Percentiles rank a stretch among this genome's conserved stretches.
Conservation (phyloP, 2,888 invertebrate genomes). For the Margaritifera margaritifera region DNA sequence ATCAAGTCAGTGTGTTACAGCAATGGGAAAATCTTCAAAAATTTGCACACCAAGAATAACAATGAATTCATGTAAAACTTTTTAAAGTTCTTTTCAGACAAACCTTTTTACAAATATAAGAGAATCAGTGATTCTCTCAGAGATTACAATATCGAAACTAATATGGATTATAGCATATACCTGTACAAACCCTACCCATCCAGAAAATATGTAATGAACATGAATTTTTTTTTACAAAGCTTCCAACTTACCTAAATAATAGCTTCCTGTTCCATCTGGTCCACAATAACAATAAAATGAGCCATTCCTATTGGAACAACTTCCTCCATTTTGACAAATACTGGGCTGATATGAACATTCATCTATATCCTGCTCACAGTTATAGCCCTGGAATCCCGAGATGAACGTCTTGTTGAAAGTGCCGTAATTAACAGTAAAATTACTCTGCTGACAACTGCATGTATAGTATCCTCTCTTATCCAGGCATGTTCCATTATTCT, state of each 20-base stretch:
- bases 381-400: constrained; percentile 59
- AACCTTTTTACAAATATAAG: too few relatives aligned
- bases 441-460: constrained; percentile 31
- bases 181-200: background rate
- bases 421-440: constrained; percentile 20
- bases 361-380: constrained; percentile 56
- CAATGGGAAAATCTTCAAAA: too few relatives aligned
- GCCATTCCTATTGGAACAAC: constrained; percentile 41
- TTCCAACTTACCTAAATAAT: constrained; percentile 38
- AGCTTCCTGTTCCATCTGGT: constrained; percentile 31
- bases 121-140: too few relatives aligned
- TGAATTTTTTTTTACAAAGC: too few relatives aligned
- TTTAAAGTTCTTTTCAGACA: too few relatives aligned
- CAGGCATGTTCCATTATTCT: constrained; percentile 49
- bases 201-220: constrained; percentile 1
- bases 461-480: constrained; percentile 31
- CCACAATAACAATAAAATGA: constrained; percentile 48
- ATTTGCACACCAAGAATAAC: too few relatives aligned
- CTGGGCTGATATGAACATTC: constrained; percentile 44
- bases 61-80: too few relatives aligned
- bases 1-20: too few relatives aligned
- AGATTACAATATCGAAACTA: too few relatives aligned
- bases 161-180: too few relatives aligned
- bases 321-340: constrained; percentile 52
- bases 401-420: constrained; percentile 28